Evolutionary conservation across 2,113 vertebrate species (phyloP).

Genomic region (Pteronura brasiliensis): DNA sequence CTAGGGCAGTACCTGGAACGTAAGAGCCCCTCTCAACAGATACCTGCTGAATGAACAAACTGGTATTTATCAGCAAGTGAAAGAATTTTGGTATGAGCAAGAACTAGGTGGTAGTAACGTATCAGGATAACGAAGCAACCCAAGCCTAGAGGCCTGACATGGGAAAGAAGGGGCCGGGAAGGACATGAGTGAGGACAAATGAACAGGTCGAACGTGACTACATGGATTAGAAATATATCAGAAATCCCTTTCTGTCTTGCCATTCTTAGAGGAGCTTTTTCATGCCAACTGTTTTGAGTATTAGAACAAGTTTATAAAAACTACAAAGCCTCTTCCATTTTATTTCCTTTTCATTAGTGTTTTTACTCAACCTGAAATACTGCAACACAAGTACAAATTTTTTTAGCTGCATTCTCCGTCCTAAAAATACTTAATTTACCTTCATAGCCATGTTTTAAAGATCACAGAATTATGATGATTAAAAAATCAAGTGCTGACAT

Average conservation of each 20-base stretch:
- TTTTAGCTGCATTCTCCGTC: not conserved
- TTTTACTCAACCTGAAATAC: not conserved
- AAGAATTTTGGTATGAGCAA: not conserved
- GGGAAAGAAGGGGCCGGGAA: not conserved
- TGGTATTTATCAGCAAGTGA: not conserved
- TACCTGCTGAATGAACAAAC: not conserved
- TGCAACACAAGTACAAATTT: not conserved
- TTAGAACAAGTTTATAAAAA: not conserved
- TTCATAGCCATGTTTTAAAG: not conserved
- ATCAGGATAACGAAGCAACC: not conserved
- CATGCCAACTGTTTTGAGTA: not conserved
- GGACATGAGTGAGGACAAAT: not conserved
- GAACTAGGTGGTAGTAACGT: not conserved
- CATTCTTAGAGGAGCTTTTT: not conserved
- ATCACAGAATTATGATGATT: not conserved
- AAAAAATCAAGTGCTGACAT: not conserved
- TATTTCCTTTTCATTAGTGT: not conserved
- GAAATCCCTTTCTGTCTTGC: not conserved
- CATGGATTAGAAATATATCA: not conserved
- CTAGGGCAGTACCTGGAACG: not conserved
- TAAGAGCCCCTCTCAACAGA: not conserved
- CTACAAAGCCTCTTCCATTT: not conserved
- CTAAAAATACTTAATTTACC: not conserved
- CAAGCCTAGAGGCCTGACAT: not conserved
- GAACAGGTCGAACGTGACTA: not conserved